These are phyloP conservation scores for Hoplodrina ambigua DNA, from an alignment of 2,888 invertebrate species.

Conservation along the genomic window DNA sequence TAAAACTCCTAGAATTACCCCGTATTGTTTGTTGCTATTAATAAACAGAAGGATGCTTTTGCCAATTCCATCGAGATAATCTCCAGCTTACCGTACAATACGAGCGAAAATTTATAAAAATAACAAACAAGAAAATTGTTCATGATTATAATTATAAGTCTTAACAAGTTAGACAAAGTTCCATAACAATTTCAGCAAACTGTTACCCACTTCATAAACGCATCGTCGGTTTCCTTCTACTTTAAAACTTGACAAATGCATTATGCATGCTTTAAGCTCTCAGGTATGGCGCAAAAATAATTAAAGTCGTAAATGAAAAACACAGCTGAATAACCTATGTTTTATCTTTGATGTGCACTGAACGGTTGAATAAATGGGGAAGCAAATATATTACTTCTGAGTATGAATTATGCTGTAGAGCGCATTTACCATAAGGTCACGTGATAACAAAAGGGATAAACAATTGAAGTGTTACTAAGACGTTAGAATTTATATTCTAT, in stretches of 20 bases:
- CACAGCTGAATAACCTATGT: slow-evolving; percentile 30
- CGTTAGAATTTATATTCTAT: background rate
- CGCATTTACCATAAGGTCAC: background rate
- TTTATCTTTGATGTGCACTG: slow-evolving; percentile 41
- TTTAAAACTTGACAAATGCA: slow-evolving; percentile 21
- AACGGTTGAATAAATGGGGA: slow-evolving; percentile 45
- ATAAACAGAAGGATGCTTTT: background rate
- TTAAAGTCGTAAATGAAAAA: slow-evolving; percentile 47
- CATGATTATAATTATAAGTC: background rate
- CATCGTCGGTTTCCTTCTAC: background rate
- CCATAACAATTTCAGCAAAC: slow-evolving; percentile 12
- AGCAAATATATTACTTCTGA: background rate
- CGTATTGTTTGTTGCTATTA: no score
- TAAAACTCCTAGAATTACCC: no score
- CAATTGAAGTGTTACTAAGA: no score
- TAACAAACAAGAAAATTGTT: slow-evolving; percentile 5
- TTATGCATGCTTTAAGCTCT: slow-evolving; percentile 23
- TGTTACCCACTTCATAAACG: slow-evolving; percentile 17
- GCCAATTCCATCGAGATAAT: no score
- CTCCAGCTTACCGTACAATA: background rate
- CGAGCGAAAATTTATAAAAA: background rate
- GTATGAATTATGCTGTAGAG: slow-evolving; percentile 11
- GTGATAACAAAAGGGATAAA: no score
- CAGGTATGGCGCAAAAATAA: slow-evolving; percentile 14
- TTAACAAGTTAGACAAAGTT: slow-evolving; percentile 1